phyloP scores from a whole-genome alignment of 2,888 invertebrate genomes.

The Acrocera orbiculus region DNA sequence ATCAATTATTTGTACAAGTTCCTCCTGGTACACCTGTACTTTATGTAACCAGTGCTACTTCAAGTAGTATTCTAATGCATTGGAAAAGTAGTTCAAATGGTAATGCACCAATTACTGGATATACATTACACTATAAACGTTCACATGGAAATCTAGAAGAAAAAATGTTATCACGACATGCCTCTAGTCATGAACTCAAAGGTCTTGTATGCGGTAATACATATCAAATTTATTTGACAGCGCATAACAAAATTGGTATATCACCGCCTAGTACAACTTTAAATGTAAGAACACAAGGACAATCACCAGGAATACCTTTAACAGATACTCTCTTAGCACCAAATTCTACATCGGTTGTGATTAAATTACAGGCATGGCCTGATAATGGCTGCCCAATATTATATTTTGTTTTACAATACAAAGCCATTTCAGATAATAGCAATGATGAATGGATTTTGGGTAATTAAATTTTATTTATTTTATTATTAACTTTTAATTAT shows the following conservation, averaged over 20 bases:
- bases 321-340: constrained; percentile 45
- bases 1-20: constrained; percentile 50
- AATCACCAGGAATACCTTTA: constrained; percentile 49
- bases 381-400: constrained; percentile 54
- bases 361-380: constrained; percentile 53
- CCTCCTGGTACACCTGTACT: constrained; percentile 56
- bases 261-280: constrained; percentile 50
- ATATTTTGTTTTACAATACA: constrained; percentile 52
- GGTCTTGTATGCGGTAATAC: constrained; percentile 52
- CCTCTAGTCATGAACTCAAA: constrained; percentile 49
- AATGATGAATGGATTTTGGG: constrained; percentile 52
- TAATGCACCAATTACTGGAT: constrained; percentile 49
- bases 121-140: constrained; percentile 46
- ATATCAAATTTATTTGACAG: constrained; percentile 51
- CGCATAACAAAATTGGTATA: constrained; percentile 53
- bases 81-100: constrained; percentile 57
- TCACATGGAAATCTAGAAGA: constrained; percentile 48
- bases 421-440: constrained; percentile 34
- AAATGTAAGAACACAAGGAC: constrained; percentile 52
- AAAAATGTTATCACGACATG: constrained; percentile 43
- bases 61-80: constrained; percentile 52
- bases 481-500: background rate
- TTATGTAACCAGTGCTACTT: constrained; percentile 57
- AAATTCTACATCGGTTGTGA: constrained; percentile 48
- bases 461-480: constrained; percentile 17